A percentile compares a stretch with the other conserved stretches of the same genome.
Evolutionary conservation across 2,797 vertebrate genomes (phyloP).

Genomic region (Carcharodon carcharias): DNA sequence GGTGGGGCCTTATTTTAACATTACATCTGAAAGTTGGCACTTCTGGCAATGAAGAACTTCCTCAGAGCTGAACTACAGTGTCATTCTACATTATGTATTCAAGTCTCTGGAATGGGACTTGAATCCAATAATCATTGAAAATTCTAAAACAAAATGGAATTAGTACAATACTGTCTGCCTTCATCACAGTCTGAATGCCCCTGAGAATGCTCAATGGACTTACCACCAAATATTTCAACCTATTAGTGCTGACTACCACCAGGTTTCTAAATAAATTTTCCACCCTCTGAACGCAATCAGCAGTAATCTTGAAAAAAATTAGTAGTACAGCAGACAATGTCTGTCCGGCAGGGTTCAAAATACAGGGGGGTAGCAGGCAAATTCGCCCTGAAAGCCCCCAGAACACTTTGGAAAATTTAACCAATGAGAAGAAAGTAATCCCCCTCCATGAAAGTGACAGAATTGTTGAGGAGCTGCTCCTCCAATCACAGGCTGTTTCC

Average conservation of each 20-base stretch:
- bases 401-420: too few species aligned
- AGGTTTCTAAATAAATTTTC: neutral
- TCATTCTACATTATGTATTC: neutral
- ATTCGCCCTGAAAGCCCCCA: too few species aligned
- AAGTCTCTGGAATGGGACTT: neutral
- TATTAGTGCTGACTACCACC: neutral
- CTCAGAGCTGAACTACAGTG: neutral
- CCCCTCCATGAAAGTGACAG: too few species aligned
- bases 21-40: neutral
- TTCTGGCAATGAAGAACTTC: neutral
- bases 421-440: too few species aligned
- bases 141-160: slow-evolving; percentile 13
- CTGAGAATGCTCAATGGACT: neutral
- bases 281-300: neutral
- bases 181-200: neutral
- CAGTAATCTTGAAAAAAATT: neutral
- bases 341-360: too few species aligned
- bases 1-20: neutral
- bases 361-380: too few species aligned
- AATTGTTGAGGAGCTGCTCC: too few species aligned
- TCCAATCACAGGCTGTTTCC: too few species aligned
- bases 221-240: neutral
- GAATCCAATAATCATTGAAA: neutral
- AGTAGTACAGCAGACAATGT: neutral
- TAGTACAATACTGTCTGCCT: neutral